Evolutionary conservation across 53 echinoderm and acorn worm genomes (phyloP).

Genomic region (Holothuria leucospilota): DNA sequence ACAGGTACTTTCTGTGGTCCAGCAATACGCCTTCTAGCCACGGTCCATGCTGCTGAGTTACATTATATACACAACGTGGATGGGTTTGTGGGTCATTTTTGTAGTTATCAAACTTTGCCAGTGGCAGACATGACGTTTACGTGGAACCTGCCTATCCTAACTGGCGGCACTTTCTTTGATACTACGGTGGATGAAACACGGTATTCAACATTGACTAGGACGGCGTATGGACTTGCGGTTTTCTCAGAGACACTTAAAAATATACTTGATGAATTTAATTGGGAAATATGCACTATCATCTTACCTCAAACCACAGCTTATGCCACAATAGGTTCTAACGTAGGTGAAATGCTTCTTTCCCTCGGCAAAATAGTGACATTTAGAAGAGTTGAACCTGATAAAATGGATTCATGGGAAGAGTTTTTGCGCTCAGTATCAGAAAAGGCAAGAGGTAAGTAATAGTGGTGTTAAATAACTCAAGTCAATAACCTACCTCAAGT

Average conservation of each 20-base stretch:
- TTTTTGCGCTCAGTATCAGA: too few species aligned
- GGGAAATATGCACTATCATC: slow-evolving; percentile 20
- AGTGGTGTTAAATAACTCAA: too few species aligned
- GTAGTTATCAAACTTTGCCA: slow-evolving; percentile 38
- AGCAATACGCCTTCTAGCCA: background rate
- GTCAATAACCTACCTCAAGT: too few species aligned
- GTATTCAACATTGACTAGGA: slow-evolving; percentile 61
- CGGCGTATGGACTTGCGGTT: slow-evolving; percentile 14
- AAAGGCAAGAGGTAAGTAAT: too few species aligned
- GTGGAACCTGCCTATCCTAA: slow-evolving; percentile 66
- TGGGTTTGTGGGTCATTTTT: slow-evolving; percentile 55
- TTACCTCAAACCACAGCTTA: background rate
- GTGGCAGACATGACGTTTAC: slow-evolving; percentile 54
- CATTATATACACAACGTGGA: slow-evolving; percentile 25
- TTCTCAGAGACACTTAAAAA: slow-evolving; percentile 32
- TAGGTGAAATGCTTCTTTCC: too few species aligned
- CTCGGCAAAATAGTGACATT: too few species aligned
- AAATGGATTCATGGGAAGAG: too few species aligned
- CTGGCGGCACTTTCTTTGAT: slow-evolving; percentile 42
- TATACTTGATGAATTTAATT: slow-evolving; percentile 52
- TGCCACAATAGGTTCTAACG: too few species aligned
- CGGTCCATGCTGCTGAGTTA: slow-evolving; percentile 38
- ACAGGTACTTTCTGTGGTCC: too few species aligned
- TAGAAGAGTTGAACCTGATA: too few species aligned
- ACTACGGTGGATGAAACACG: slow-evolving; percentile 33